Evolutionary conservation across 2,113 vertebrate genomes (phyloP), one percentile per base, ranked within the genome.

Genomic region (Heterotis niloticus): DNA sequence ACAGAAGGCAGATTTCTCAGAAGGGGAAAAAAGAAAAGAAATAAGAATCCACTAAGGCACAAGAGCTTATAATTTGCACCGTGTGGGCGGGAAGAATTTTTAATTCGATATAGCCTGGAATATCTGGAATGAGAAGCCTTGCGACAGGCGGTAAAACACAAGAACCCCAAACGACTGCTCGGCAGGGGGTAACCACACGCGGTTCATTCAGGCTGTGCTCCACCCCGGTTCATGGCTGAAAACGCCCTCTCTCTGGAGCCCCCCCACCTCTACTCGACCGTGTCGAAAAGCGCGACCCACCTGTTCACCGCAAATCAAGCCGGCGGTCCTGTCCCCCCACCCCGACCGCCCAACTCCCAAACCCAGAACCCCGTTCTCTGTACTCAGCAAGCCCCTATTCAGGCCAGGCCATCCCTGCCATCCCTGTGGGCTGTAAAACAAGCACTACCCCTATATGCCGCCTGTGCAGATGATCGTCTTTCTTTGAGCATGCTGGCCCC

Each of bases 241-340:
- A 44, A 60, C 12, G 26, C 57, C 17, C 17, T 23, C 57, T 28
- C 65, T 57, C n/a, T 16, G 23, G 54, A n/a, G 12, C 24, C 0
- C 44, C 11, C 60, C 66, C n/a, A n/a, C n/a, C n/a, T n/a, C n/a
- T n/a, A n/a, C 23, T 59, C 26, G 23, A 29, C 26, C 26, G 5
- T 59, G 64, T 78, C 26, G 18, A 20, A n/a, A 57, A 78, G 26
- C 51, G 44, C 23, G 64, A 67, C 52, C 77, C 64, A 78, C 65
- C 77, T 77, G 64, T 77, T 65, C 51, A 20, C 16, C n/a, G 17
- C 76, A 66, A 34, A 65, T 76, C 60, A 76, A 66, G 75, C n/a
- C 18, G 20, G 18, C 52, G 51, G 11, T 54, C 54, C 24, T 11
- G 4, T 44, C 60, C 64, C n/a, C 64, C 23, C 4, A 14, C n/a